Evolutionary conservation across 2,888 invertebrate species (phyloP), one percentile per base, ranked within the genome.

Genomic region (Callosobruchus maculatus): DNA sequence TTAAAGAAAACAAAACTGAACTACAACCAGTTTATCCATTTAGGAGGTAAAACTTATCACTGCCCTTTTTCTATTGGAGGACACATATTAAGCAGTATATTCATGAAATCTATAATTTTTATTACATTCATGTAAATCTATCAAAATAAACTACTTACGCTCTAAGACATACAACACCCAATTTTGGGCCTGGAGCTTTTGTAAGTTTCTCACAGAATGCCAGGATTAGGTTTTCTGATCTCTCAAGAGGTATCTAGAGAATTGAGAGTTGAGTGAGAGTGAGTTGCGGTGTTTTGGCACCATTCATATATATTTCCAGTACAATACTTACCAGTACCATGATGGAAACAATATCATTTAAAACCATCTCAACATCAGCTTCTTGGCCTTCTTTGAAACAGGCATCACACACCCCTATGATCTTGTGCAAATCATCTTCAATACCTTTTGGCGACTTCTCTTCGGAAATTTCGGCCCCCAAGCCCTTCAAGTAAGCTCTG

Each of bases 291-390:
- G 26, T 26, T 26, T 26, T 26, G 26, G 2, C 7, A 26, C 7
- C 26, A 26, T n/a, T n/a, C n/a, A n/a, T n/a, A n/a, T n/a, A n/a
- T n/a, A n/a, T n/a, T n/a, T n/a, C n/a, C n/a, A n/a, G n/a, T n/a
- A n/a, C n/a, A n/a, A n/a, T 72, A 88, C 89, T 89, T 88, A 95
- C 95, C 81, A 94, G 91, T 75, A 98, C 95, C 91, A 98, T 93
- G 79, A 99, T 95, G 5, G 98, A 98, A 2, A 98, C 97, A 87
- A 99, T 97, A 86, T 98, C 97, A 88, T 98, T 98, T 18, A 99
- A 90, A 73, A 97, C 94, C 81, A 94, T 94, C 89, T 98, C 98
- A 81, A 97, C 94, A 85, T 98, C 97, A 20, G 89, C 85, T 86
- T 96, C 96, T 84, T 93, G 94, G 9, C 93, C 93, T 83, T 95